Base-by-base conservation (phyloP, 2,888 invertebrate species). In the Pseudeuparius sepicola region DNA sequence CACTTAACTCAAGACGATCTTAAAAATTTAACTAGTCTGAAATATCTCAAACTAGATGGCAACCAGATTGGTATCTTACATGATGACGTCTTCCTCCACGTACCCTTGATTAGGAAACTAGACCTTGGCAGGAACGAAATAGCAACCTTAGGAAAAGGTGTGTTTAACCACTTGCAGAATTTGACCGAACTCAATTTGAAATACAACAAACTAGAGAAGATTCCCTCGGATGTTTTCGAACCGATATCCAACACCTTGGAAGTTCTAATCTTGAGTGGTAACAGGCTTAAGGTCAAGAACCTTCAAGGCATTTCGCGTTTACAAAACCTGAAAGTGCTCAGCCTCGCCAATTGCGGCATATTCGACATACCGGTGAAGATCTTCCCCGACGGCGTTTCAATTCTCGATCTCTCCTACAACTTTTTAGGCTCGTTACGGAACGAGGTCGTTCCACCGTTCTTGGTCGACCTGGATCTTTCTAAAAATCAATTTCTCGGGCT, bases 351-450 rank as follows among this genome's bases (percentile, higher is more conserved):
- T 48, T 65, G 76, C 47, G 69, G 70, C 1, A 52, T 78, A 24
- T 60, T 65, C 4, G 68, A 70, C n/a, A 56, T 78, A 31, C 71
- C 73, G 2, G 55, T 64, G 1, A 64, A 59, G 4, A 67, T 72
- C 45, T 71, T 75, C 45, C 67, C 71, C 18, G 60, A 79, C 39
- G 64, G 68, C 27, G 66, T 72, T 36, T 40, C 33, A 12, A 39
- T 51, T n/a, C 63, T 86, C 41, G 81, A 83, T 64, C 63, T 86
- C 50, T 78, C 81, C 24, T 73, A 75, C 52, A 86, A 85, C 62
- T 69, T 73, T 55, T 65, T 86, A 34, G 63, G 64, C 1, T 63
- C 59, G 24, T 65, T 81, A 45, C 37, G 40, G 3, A 68, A 68
- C 45, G 56, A 77, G 1, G 60, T 65, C 2, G 67, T 71, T 27